Evolutionary conservation across 92 coral and sea anemone species (phyloP), one percentile per base, ranked within the genome.

Genomic region (Nematostella vectensis): DNA sequence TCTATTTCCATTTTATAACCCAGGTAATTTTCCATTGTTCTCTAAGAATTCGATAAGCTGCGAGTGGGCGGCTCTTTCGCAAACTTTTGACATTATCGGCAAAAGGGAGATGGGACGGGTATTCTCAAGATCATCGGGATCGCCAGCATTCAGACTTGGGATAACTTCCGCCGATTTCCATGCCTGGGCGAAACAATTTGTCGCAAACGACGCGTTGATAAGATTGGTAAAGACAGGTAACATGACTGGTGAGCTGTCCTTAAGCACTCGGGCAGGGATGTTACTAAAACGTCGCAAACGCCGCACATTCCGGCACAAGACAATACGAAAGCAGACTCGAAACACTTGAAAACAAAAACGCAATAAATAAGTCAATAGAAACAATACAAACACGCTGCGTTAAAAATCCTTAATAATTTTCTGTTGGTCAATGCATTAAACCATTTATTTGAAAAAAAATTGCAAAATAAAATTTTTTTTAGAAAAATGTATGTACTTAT

Each of bases 131-230:
- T 73, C 67, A 25, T 73, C 74, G 30, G 44, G 56, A 24, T 57
- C 62, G 1, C 62, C 62, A 31, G 62, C 20, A 23, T 66, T 66
- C 4, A 37, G 15, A 2, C 3, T 48, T 3, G 76, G 76, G 11
- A 42, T 48, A 21, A 69, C 76, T 48, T 69, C 76, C 13, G 76
- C 76, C 19, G 23, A 0, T 25, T 69, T 69, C 76, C 76, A 69
- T 11, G 67, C 61, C 3, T 27, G 49, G n/a, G 81, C 74, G 59
- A 74, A 74, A 12, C 9, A 1, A 30, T 50, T 57, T 18, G 62
- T 48, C 0, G 74, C 15, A 40, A 74, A 74, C 6, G 68, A 75
- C 27, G 25, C 8, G 25, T 60, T 75, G 6, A 75, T 59, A 10
- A 62, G 50, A 31, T 22, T 48, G 13, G 77, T 70, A 16, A 70